Evolutionary conservation across 2,113 vertebrate genomes (phyloP).

Genomic region (Antidorcas marsupialis): DNA sequence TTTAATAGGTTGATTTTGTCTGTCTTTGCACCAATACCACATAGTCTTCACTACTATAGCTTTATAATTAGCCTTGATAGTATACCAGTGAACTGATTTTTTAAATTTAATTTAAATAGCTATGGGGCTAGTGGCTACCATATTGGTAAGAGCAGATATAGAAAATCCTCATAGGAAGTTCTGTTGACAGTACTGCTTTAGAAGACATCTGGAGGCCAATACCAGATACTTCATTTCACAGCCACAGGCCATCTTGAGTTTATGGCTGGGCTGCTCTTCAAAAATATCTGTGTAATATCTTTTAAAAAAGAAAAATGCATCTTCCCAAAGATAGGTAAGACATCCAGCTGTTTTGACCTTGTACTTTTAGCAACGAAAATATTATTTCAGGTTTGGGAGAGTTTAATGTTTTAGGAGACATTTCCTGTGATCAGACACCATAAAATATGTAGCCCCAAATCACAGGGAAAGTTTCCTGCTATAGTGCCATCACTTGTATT

Average conservation of each 20-base stretch:
- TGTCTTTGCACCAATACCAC: not conserved
- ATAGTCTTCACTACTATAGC: not conserved
- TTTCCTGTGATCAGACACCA: not conserved
- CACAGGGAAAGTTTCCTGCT: not conserved
- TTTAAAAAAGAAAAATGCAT: not conserved
- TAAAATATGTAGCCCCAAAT: not conserved
- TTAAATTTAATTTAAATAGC: not conserved
- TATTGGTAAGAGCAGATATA: not conserved
- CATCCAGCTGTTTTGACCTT: not conserved
- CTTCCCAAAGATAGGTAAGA: not conserved
- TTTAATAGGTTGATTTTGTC: not conserved
- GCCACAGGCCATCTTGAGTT: not conserved
- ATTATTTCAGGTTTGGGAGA: not conserved
- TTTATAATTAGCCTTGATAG: not conserved
- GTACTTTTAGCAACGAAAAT: not conserved
- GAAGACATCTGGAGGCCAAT: not conserved
- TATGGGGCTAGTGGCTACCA: not conserved
- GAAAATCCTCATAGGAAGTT: not conserved
- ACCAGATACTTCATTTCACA: not conserved
- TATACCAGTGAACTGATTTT: not conserved
- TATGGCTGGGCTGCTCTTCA: not conserved
- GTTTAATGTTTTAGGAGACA: not conserved
- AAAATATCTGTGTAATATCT: not conserved
- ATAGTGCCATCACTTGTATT: not conserved
- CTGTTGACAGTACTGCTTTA: not conserved